phyloP scores from a whole-genome alignment of 2,113 vertebrate species.

The Setophaga petechia region DNA sequence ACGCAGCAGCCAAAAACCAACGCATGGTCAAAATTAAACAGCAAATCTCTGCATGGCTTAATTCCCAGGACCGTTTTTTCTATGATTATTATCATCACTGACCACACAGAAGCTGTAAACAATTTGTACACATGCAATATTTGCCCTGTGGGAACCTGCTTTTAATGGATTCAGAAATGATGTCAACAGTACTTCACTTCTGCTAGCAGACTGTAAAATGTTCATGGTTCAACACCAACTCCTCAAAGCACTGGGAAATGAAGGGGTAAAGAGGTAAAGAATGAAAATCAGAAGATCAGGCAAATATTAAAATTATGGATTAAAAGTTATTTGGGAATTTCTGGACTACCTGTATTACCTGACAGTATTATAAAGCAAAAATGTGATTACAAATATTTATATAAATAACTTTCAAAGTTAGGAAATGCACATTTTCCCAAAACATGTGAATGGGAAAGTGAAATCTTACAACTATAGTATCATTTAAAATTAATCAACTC shows the following conservation, averaged over 20 bases:
- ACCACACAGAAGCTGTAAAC: not conserved
- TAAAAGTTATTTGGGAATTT: not conserved
- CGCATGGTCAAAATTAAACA: conserved; percentile 5
- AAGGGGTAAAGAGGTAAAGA: not conserved
- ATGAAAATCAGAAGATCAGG: not conserved
- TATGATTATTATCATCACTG: not conserved
- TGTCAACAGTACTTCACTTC: not conserved
- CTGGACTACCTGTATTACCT: not conserved
- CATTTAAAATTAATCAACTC: not conserved
- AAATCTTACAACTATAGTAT: not conserved
- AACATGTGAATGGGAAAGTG: not conserved
- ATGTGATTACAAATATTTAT: not conserved
- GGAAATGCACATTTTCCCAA: not conserved
- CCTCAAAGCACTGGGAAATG: not conserved
- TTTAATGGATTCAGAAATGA: not conserved
- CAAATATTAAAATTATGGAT: not conserved
- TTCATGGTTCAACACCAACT: not conserved
- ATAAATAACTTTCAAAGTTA: not conserved
- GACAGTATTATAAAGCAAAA: not conserved
- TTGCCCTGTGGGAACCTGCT: not conserved
- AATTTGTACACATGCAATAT: not conserved
- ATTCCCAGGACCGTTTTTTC: not conserved
- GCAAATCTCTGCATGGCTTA: not conserved
- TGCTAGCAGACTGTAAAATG: not conserved
- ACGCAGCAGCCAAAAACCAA: not conserved